Conservation (phyloP, 2,888 invertebrate genomes). For the Dorcus parallelipipedus region DNA sequence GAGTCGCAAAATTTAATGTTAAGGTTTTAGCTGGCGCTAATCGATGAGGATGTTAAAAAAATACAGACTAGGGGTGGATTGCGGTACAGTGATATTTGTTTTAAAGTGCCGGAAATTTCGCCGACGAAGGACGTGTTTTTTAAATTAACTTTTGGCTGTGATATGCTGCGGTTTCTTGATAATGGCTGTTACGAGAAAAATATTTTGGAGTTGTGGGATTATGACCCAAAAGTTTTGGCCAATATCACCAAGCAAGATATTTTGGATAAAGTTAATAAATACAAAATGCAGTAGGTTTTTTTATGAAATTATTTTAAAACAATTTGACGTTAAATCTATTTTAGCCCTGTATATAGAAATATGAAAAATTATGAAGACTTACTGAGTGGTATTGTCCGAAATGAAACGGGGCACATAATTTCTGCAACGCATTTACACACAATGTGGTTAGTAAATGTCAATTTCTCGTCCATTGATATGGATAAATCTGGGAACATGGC, state of each 20-base stretch:
- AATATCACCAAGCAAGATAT: conserved; percentile 61
- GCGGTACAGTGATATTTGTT: conserved; percentile 9
- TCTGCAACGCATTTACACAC: conserved; percentile 61
- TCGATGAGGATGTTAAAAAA: conserved; percentile 10
- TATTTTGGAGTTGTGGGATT: conserved; percentile 70
- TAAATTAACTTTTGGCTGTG: conserved; percentile 46
- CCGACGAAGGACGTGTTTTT: conserved; percentile 8
- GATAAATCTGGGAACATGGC: conserved; percentile 66
- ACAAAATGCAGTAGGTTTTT: conserved; percentile 49
- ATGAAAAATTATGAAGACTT: conserved; percentile 60
- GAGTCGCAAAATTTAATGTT: background rate
- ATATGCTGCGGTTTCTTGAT: conserved; percentile 59
- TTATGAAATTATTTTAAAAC: background rate
- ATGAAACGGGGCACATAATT: conserved; percentile 60
- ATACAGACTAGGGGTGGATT: conserved; percentile 5
- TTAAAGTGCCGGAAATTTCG: conserved; percentile 10
- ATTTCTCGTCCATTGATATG: conserved; percentile 65
- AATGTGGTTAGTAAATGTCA: conserved; percentile 63
- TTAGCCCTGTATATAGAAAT: conserved; percentile 64
- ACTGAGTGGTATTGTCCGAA: conserved; percentile 59
- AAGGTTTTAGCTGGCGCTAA: conserved; percentile 5
- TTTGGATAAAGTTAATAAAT: conserved; percentile 57
- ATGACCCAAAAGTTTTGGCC: conserved; percentile 53
- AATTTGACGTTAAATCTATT: conserved; percentile 17
- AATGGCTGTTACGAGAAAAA: conserved; percentile 62